A percentile compares a stretch with the other conserved stretches of the same genome.
These are phyloP conservation scores for Goniozus legneri DNA, from an alignment of 1,140 invertebrate species.

Conservation along the genomic window DNA sequence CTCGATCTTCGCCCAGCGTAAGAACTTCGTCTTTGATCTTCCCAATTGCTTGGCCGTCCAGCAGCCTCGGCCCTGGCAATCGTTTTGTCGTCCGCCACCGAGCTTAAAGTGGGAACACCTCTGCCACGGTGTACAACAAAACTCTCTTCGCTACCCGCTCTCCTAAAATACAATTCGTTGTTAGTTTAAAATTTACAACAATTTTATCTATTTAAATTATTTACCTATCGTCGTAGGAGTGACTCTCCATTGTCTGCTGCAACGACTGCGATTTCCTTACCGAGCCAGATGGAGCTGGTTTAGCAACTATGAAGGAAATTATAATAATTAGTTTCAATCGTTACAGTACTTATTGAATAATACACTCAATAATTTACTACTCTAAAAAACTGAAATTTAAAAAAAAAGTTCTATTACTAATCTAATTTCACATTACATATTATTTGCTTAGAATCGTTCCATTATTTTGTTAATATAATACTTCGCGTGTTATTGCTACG, in stretches of 20 bases:
- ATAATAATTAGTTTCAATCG: too few species aligned
- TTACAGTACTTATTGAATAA: too few species aligned
- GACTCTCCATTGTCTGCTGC: slow-evolving; percentile 50
- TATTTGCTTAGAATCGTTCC: too few species aligned
- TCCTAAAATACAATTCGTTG: slow-evolving; percentile 33
- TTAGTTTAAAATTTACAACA: too few species aligned
- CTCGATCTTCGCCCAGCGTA: slow-evolving; percentile 79
- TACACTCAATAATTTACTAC: too few species aligned
- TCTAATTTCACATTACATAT: too few species aligned
- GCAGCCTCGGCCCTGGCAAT: slow-evolving; percentile 62
- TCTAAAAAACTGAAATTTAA: too few species aligned
- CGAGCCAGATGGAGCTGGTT: slow-evolving; percentile 38
- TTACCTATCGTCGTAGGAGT: slow-evolving; percentile 49
- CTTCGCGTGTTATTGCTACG: too few species aligned
- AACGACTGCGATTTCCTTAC: slow-evolving; percentile 54
- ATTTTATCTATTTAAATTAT: slow-evolving; percentile 2
- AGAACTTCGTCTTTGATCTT: slow-evolving; percentile 66
- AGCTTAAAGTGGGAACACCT: slow-evolving; percentile 74
- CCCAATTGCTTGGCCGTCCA: slow-evolving; percentile 81
- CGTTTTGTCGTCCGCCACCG: slow-evolving; percentile 57
- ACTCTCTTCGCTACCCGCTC: slow-evolving; percentile 58
- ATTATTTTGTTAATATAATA: too few species aligned
- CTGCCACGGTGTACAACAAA: slow-evolving; percentile 78
- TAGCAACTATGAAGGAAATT: slow-evolving; percentile 48
- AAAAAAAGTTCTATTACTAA: too few species aligned